Conservation (phyloP, 2,888 invertebrate genomes). For the Drosophila affinis region DNA sequence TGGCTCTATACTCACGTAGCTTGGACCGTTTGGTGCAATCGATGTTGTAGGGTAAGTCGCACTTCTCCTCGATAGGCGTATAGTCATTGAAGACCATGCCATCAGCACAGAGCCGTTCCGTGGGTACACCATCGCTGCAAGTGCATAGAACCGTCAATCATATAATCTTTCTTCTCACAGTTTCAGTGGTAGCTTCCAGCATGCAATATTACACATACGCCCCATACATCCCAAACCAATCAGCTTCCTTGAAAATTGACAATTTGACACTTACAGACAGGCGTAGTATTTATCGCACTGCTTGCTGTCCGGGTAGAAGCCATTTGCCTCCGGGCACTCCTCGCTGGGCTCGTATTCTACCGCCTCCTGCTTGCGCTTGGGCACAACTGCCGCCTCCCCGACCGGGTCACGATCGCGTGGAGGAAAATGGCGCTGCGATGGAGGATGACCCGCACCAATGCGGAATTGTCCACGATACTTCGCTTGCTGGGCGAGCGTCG, state of each 20-base stretch:
- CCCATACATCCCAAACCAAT: background rate
- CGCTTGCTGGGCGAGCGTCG: constrained; percentile 72
- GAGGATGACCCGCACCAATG: constrained; percentile 76
- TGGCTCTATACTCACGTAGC: constrained; percentile 88
- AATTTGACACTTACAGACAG: constrained; percentile 85
- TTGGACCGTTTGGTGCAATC: constrained; percentile 92
- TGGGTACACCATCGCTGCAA: constrained; percentile 88
- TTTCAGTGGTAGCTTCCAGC: background rate
- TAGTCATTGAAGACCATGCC: constrained; percentile 96
- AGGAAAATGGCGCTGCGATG: constrained; percentile 79
- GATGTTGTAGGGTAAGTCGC: constrained; percentile 93
- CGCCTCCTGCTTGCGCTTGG: constrained; percentile 66
- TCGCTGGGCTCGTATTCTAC: constrained; percentile 86
- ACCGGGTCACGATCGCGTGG: constrained; percentile 73
- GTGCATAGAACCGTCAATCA: constrained; percentile 31
- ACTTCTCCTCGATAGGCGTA: constrained; percentile 91
- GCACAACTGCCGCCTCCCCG: constrained; percentile 56
- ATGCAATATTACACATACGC: constrained; percentile 24
- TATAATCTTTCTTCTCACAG: background rate
- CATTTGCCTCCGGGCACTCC: constrained; percentile 91
- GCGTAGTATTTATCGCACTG: constrained; percentile 95
- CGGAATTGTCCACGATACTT: constrained; percentile 68
- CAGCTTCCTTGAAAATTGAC: constrained; percentile 1
- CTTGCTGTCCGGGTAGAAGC: constrained; percentile 92
- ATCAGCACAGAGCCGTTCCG: constrained; percentile 93